Percentiles rank a stretch among this genome's conserved stretches.
Evolutionary conservation across 2,797 vertebrate genomes (phyloP).

Genomic region (Darevskia mixta): DNA sequence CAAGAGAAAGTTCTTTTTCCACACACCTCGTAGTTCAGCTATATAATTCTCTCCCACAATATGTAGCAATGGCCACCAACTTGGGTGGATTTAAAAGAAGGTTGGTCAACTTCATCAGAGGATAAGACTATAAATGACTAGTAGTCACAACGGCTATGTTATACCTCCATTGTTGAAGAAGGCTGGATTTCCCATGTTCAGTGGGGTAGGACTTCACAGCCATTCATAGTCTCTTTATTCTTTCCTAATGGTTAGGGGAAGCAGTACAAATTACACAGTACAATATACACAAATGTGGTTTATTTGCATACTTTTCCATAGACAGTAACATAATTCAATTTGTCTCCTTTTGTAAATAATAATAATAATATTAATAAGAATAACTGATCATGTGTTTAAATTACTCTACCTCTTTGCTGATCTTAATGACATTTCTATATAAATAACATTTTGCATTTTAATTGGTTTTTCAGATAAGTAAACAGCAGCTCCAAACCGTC

Average conservation of each 20-base stretch:
- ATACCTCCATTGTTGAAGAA: background rate
- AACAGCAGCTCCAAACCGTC: constrained; percentile 94
- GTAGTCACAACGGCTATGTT: no score
- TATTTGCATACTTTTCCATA: background rate
- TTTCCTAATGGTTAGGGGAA: background rate
- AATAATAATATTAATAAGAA: background rate
- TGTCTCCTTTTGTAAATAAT: background rate
- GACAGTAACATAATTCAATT: background rate
- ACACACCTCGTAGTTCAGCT: background rate
- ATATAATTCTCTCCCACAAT: background rate
- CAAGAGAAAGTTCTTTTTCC: no score
- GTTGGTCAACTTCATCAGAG: no score
- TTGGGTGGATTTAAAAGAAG: no score
- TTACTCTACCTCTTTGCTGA: background rate
- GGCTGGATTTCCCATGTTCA: background rate
- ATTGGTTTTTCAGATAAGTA: constrained; percentile 89
- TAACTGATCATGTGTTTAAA: background rate
- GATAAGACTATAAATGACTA: no score
- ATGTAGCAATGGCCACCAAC: background rate
- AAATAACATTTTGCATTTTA: constrained; percentile 16
- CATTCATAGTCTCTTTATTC: background rate
- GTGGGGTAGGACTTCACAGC: background rate
- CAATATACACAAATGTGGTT: background rate
- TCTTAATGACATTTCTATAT: background rate
- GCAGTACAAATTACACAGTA: background rate